phyloP scores from a whole-genome alignment of 2,113 vertebrate genomes.

The Chloropsis hardwickii region DNA sequence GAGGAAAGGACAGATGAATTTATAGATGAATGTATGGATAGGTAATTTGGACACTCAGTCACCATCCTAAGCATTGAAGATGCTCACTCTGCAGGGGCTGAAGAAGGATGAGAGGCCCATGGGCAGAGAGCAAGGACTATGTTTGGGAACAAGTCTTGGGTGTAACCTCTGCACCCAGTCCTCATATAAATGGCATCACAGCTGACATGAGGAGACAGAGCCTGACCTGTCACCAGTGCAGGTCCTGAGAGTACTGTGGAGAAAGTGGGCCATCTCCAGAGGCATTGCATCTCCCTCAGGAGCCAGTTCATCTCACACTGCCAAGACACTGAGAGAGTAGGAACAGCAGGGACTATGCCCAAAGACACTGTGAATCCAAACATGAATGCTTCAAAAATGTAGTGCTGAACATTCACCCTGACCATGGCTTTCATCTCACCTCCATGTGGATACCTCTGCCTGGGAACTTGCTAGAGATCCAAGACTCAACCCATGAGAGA shows the following conservation, averaged over 20 bases:
- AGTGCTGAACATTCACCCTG: neutral
- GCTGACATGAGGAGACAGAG: neutral
- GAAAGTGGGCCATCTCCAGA: neutral
- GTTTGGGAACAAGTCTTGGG: neutral
- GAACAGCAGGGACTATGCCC: neutral
- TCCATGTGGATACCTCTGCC: neutral
- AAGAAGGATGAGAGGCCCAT: neutral
- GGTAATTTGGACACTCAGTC: neutral
- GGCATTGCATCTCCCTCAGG: neutral
- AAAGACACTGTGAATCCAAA: neutral
- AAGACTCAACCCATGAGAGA: neutral
- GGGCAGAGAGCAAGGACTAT: neutral
- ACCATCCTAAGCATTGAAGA: neutral
- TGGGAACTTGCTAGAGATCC: neutral
- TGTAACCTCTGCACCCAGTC: neutral
- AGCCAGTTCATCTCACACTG: accelerated
- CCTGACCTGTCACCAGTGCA: too few relatives aligned
- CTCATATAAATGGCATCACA: neutral
- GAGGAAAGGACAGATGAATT: neutral
- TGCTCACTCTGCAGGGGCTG: neutral
- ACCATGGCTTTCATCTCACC: neutral
- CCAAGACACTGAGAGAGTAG: neutral
- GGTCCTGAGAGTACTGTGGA: neutral
- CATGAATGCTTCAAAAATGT: neutral
- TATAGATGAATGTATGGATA: neutral